Base-by-base conservation (phyloP, 1,140 invertebrate genomes). In the Pogonognathellus flavescens region DNA sequence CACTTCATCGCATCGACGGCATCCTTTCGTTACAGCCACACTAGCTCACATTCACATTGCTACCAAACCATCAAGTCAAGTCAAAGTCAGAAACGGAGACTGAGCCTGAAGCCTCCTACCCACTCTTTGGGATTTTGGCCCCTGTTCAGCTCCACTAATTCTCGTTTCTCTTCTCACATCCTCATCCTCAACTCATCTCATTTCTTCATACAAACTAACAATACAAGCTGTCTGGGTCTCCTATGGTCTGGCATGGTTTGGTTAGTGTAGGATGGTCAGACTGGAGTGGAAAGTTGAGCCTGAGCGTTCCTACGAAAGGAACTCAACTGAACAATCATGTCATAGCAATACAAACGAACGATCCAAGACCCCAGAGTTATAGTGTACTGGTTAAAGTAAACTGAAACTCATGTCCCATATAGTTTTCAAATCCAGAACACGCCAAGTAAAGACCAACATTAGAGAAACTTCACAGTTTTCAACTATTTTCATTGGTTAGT, bases 101-200 rank as follows among this genome's bases (percentile, higher is more conserved):
- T 60, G 22, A 53, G 50, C 55, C 82, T 60, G 41, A 20, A 66
- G 50, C 83, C 50, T 81, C 49, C 83, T 72, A 84, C 60, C 60
- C 83, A 70, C 66, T 76, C 50, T 84, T 70, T 84, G 83, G 83
- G 83, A 84, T 84, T 84, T 84, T 84, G 83, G 83, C 83, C 83
- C 83, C 83, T 84, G 83, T 84, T 84, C 83, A 84, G 83, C 83
- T 84, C 83, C 83, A 84, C 83, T 84, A 84, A 84, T 84, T 84
- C 83, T 84, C 62, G 82, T 83, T 59, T 83, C 82, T 66, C 82
- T 83, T 55, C 80, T 82, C 80, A 55, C 80, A 82, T 60, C 57
- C 70, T 76, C 70, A 76, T 76, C 70, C 70, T 76, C 66, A 70
- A 70, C 66, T 70, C 70, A 50, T 50, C 70, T 76, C 70, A 76